Percentiles rank a stretch among this genome's conserved stretches.
Evolutionary conservation across 2,113 vertebrate species (phyloP).

Genomic region (Crotalus helleri): DNA sequence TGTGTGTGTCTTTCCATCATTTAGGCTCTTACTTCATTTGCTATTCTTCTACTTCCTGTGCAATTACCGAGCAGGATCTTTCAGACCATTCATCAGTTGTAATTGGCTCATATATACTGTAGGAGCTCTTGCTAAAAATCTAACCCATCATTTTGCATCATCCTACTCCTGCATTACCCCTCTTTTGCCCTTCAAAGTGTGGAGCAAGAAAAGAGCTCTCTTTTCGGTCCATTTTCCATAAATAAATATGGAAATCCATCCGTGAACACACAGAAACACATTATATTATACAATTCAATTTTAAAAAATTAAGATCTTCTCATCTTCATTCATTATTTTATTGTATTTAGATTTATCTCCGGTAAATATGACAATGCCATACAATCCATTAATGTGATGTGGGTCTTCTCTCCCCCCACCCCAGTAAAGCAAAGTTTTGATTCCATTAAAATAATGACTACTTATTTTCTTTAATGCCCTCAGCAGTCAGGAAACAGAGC

Average conservation of each 20-base stretch:
- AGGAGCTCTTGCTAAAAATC: not conserved
- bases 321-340: not conserved
- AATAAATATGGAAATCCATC: not conserved
- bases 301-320: not conserved
- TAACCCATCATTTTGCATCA: constrained; percentile 36
- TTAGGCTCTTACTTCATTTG: constrained; percentile 2
- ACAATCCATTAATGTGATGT: not conserved
- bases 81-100: constrained; percentile 39
- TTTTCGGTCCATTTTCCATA: not conserved
- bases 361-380: not conserved
- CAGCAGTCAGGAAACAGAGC: not conserved
- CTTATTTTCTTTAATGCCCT: not conserved
- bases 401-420: not conserved
- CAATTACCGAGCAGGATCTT: constrained; percentile 38
- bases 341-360: not conserved
- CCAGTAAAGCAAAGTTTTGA: not conserved
- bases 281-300: no score
- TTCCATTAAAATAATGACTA: not conserved
- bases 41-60: constrained; percentile 29
- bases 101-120: constrained; percentile 22
- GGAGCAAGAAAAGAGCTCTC: not conserved
- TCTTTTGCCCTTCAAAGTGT: constrained; percentile 16
- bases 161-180: not conserved
- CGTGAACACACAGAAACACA: not conserved
- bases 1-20: not conserved